Base-by-base conservation (phyloP, 2,888 invertebrate species). In the Leucoma salicis region DNA sequence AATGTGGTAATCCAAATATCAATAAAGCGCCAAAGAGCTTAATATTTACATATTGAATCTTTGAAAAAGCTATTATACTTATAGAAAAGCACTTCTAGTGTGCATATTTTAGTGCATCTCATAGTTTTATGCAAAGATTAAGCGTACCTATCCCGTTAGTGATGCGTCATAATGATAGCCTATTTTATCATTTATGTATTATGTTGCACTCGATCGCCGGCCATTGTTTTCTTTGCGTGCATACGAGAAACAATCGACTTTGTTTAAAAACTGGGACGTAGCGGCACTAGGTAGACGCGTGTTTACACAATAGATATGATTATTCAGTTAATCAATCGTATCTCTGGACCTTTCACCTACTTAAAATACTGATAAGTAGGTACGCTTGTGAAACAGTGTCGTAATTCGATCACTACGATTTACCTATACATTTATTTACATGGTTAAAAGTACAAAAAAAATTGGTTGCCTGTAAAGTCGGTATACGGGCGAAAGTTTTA, bases 181-280 rank as follows among this genome's bases (percentile, higher is more conserved):
- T 21, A 21, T 21, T 21, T 21, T 21, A 21, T 8, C 6, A 21
- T 21, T 8, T 16, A 21, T 5, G n/a, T n/a, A n/a, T n/a, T n/a
- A 39, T 15, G 32, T 13, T 14, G n/a, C 21, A 21, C 11, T 25
- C 11, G 27, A 12, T 29, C 41, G 16, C 15, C 35, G 38, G 5
- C 14, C 46, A 56, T 54, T 64, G 53, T 60, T 52, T 53, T 41
- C 53, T 61, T 44, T 56, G 46, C 41, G 52, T 42, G 49, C 45
- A 48, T 40, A 51, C 53, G 53, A 49, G 62, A 49, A 45, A 74
- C 70, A 74, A 70, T 69, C 44, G 62, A 45, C 55, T 60, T 51
- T 62, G 62, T 64, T 60, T 51, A 29, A 42, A 51, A 74, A 70
- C 55, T 67, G 48, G 68, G 57, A 3, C 21, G 5, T 4, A 3